Evolutionary conservation across 2,113 vertebrate genomes (phyloP), one percentile per base, ranked within the genome.

Genomic region (Heliornis fulica): DNA sequence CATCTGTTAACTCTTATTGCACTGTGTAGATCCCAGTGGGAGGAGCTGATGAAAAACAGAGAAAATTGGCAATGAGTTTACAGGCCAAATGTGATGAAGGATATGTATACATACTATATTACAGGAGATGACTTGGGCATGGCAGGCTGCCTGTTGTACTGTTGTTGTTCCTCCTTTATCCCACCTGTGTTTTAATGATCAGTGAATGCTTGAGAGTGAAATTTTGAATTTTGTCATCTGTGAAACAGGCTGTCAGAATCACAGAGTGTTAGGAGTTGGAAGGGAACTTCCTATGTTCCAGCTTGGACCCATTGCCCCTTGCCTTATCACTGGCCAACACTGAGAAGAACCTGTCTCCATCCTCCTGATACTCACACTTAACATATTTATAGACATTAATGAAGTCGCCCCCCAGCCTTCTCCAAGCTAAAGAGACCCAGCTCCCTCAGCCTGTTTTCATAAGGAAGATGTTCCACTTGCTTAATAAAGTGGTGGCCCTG

Each of bases 1-100:
- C 51, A 75, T 90, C 46, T 95, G 87, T 94, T 95, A 96, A 83
- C 88, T 90, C 85, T 70, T 92, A 66, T 38, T 45, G 43, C 25
- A 59, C 56, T 75, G 26, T 13, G 36, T 95, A 32, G 3, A 70
- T 90, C 23, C 59, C 59, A 86, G 28, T 20, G 68, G 56, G 61
- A 72, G 48, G 48, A 92, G n/a, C 22, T 89, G 79, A 76, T 93
- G 72, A 71, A 77, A 84, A 72, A 23, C 57, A 87, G 13, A 57
- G 45, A 90, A 96, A 82, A 88, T 53, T 70, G 80, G 38, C 72
- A 82, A 50, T 57, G 45, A 63, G 36, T 91, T 84, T 80, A 76
- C 34, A 82, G 87, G 40, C 56, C 38, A 70, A 77, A 88, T 56
- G 32, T 83, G 59, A 41, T 83, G 79, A 86, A 59, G 71, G 68